A percentile compares a stretch with the other conserved stretches of the same genome.
phyloP scores from a whole-genome alignment of 1,140 invertebrate genomes.

The Leptonema lineaticorne region DNA sequence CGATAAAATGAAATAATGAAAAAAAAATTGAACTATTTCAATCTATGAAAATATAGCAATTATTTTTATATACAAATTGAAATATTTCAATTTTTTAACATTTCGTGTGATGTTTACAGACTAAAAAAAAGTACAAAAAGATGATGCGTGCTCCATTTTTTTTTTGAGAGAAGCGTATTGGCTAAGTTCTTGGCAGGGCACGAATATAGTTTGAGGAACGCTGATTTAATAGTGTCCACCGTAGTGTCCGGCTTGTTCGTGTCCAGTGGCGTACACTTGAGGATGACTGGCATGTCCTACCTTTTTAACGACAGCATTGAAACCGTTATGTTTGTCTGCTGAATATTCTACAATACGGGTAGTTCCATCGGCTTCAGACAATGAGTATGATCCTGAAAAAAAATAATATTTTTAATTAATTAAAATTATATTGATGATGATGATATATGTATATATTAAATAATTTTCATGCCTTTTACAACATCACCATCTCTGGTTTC shows the following conservation, averaged over 20 bases:
- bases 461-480: conserved; percentile 44
- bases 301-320: conserved; percentile 57
- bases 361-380: conserved; percentile 61
- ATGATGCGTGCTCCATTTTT: too few relatives aligned
- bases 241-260: conserved; percentile 14
- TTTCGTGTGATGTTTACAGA: too few relatives aligned
- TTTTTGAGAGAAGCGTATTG: background rate
- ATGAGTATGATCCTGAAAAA: conserved; percentile 50
- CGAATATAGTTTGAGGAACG: background rate
- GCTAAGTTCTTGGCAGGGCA: background rate
- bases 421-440: background rate
- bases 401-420: background rate
- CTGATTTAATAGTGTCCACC: conserved; percentile 20
- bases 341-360: conserved; percentile 59
- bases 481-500: conserved; percentile 48
- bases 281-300: conserved; percentile 56
- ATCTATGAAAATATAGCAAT: background rate
- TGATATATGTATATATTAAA: background rate
- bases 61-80: too few relatives aligned
- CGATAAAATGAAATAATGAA: background rate
- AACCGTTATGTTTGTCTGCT: conserved; percentile 58
- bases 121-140: background rate
- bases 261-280: conserved; percentile 47
- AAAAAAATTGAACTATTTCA: background rate
- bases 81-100: too few relatives aligned